A percentile compares a stretch with the other conserved stretches of the same genome.
Evolutionary conservation across 2,797 vertebrate genomes (phyloP).

Genomic region (Huso huso): DNA sequence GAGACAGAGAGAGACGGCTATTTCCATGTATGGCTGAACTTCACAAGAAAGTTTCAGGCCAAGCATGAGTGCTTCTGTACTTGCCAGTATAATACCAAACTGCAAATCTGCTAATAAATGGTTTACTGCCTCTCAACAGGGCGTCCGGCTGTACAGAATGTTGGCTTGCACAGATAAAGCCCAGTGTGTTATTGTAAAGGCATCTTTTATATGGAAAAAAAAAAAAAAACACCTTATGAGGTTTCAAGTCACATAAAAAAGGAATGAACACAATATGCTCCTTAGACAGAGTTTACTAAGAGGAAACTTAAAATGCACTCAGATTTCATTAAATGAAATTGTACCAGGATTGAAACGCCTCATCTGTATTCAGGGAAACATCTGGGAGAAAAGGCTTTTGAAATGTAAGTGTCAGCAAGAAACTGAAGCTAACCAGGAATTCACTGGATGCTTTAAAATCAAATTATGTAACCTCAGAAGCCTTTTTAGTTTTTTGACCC

Average conservation of each 20-base stretch:
- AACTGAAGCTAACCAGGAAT: background rate
- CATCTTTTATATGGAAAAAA: slow-evolving; percentile 24
- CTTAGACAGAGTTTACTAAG: slow-evolving; percentile 23
- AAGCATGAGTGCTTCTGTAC: slow-evolving; percentile 85
- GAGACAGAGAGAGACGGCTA: slow-evolving; percentile 30
- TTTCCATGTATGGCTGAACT: slow-evolving; percentile 73
- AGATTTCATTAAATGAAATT: background rate
- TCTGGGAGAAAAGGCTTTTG: slow-evolving; percentile 5
- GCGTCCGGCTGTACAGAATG: slow-evolving; percentile 65
- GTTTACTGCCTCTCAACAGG: slow-evolving; percentile 89
- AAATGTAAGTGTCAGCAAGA: slow-evolving; percentile 9
- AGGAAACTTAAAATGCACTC: slow-evolving; percentile 10
- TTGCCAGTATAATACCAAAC: slow-evolving; percentile 85
- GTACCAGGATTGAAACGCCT: background rate
- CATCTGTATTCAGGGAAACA: slow-evolving; percentile 14
- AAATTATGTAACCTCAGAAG: background rate
- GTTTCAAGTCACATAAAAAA: slow-evolving; percentile 44
- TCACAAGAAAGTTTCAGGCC: slow-evolving; percentile 95
- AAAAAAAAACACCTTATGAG: slow-evolving; percentile 39
- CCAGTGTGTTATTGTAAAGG: background rate
- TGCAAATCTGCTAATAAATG: slow-evolving; percentile 91
- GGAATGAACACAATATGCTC: slow-evolving; percentile 20
- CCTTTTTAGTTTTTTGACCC: background rate
- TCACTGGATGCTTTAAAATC: background rate
- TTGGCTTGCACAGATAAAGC: slow-evolving; percentile 37